A percentile compares a stretch with the other conserved stretches of the same genome.
Evolutionary conservation across 2,113 vertebrate genomes (phyloP).

Genomic region (Neodon shergylaensis): DNA sequence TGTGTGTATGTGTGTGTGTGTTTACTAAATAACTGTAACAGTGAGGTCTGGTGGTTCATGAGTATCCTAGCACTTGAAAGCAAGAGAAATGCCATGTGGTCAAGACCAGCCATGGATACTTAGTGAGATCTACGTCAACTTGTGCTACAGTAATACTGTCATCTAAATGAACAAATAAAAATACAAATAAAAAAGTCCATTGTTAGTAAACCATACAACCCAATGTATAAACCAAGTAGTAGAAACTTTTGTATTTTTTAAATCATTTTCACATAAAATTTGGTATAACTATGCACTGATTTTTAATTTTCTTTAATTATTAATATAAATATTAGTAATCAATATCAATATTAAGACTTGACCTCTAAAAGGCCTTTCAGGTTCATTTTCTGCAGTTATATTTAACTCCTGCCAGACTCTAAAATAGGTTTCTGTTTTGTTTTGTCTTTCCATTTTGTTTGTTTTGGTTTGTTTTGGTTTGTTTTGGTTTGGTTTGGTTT

Average conservation of each 20-base stretch:
- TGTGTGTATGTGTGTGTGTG: too few species aligned
- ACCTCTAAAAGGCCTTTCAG: neutral
- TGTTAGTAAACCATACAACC: neutral
- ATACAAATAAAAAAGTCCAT: neutral
- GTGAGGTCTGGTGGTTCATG: neutral
- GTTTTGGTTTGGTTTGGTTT: neutral
- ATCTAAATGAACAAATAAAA: neutral
- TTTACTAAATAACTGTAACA: neutral
- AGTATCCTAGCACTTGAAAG: neutral
- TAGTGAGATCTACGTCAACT: neutral
- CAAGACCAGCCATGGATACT: neutral
- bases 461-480: too few species aligned
- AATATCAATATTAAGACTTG: neutral
- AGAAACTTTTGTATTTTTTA: neutral
- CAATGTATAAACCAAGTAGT: neutral
- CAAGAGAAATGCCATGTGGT: neutral
- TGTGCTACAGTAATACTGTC: neutral
- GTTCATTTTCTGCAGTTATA: neutral
- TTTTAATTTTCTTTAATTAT: neutral
- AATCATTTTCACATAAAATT: conserved; percentile 16
- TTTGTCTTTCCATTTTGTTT: neutral
- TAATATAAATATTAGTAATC: neutral
- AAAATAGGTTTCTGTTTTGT: neutral
- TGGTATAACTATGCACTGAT: neutral
- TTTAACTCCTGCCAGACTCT: neutral